Percentiles rank a stretch among this genome's conserved stretches.
phyloP scores from a whole-genome alignment of 2,113 vertebrate genomes.

The Microtus pennsylvanicus region DNA sequence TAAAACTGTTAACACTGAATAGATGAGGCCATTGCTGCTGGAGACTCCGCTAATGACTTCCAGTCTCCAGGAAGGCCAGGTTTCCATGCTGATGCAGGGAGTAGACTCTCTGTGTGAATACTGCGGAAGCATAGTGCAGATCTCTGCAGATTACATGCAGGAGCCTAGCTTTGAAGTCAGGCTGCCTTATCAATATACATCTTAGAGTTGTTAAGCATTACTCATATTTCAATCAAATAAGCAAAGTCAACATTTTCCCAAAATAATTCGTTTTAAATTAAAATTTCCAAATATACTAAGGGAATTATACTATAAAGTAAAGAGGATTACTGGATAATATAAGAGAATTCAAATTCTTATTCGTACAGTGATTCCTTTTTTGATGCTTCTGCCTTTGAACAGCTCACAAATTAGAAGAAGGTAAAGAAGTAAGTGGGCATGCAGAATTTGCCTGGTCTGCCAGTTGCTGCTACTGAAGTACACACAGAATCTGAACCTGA shows the following conservation, averaged over 20 bases:
- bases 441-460: accelerated
- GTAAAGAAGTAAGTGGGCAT: background rate
- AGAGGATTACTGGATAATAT: background rate
- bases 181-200: constrained; percentile 13
- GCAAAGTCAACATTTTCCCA: background rate
- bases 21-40: background rate
- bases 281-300: background rate
- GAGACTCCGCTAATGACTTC: background rate
- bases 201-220: background rate
- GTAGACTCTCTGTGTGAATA: background rate
- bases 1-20: background rate
- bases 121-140: background rate
- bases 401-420: background rate
- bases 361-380: background rate
- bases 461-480: background rate
- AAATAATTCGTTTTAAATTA: background rate
- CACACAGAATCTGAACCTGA: background rate
- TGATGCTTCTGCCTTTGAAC: background rate
- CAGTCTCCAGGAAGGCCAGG: background rate
- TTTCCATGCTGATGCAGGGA: background rate
- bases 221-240: constrained; percentile 8
- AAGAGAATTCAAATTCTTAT: background rate
- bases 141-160: background rate
- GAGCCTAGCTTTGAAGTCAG: background rate
- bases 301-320: background rate